Conservation (phyloP, 2,888 invertebrate genomes). For the Metalampra italica region DNA sequence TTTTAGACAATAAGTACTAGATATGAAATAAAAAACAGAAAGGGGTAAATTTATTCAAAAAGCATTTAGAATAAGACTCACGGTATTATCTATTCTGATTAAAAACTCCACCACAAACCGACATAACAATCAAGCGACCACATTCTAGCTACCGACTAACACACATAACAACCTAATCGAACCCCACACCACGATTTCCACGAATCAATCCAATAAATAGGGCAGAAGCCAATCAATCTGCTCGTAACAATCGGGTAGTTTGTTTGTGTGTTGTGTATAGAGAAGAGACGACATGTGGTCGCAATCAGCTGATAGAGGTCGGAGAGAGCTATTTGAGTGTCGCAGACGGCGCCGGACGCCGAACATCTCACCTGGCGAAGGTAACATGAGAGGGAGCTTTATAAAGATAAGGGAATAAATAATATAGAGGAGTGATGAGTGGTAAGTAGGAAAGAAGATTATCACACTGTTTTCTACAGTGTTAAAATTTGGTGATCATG, state of each 20-base stretch:
- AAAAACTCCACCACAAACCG: too few species aligned
- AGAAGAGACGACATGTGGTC: slow-evolving; percentile 22
- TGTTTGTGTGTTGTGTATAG: slow-evolving; percentile 13
- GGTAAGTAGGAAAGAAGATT: too few species aligned
- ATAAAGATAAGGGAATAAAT: neutral
- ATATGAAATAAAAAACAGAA: too few species aligned
- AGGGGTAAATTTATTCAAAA: too few species aligned
- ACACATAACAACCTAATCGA: neutral
- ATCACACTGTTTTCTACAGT: too few species aligned
- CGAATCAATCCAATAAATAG: neutral
- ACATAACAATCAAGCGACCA: neutral
- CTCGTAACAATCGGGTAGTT: slow-evolving; percentile 16
- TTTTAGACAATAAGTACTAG: too few species aligned
- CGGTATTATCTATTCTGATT: too few species aligned
- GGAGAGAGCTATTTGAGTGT: slow-evolving; percentile 3
- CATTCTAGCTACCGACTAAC: neutral
- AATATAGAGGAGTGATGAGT: too few species aligned
- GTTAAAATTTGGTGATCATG: too few species aligned
- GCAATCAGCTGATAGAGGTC: slow-evolving; percentile 16
- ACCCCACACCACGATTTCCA: neutral
- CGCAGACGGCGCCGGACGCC: slow-evolving; percentile 4
- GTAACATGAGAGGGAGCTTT: neutral
- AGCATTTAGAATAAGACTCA: too few species aligned
- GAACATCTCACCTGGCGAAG: slow-evolving; percentile 1
- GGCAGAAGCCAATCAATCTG: slow-evolving; percentile 16